Percentiles rank a stretch among this genome's conserved stretches.
Evolutionary conservation across 1,140 invertebrate genomes (phyloP).

Genomic region (Eumaeus atala): DNA sequence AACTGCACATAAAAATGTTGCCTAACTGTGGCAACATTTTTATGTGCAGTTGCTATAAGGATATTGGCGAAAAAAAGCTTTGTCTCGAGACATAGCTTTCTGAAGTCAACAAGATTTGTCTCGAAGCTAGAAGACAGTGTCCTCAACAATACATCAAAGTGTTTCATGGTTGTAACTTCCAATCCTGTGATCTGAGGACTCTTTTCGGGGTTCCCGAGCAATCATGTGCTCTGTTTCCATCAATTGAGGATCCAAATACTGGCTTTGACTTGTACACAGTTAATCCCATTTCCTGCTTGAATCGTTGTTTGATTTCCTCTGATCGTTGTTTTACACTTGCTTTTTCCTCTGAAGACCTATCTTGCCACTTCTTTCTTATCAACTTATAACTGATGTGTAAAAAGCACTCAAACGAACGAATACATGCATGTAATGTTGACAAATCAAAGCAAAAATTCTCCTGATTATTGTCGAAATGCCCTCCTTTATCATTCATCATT

Average conservation of each 20-base stretch:
- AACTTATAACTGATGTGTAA: conserved; percentile 24
- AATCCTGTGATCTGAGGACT: conserved; percentile 21
- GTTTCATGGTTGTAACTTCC: neutral
- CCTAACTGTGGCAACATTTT: too few relatives aligned
- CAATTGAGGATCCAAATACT: conserved; percentile 23
- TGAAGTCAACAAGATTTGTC: conserved; percentile 16
- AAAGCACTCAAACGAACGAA: conserved; percentile 15
- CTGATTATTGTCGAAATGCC: neutral
- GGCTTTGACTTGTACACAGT: conserved; percentile 40
- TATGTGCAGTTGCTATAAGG: too few relatives aligned
- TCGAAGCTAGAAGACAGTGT: conserved; percentile 15
- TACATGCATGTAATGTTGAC: conserved; percentile 20
- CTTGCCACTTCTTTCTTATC: conserved; percentile 28
- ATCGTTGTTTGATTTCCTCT: conserved; percentile 21
- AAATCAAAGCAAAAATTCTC: conserved; percentile 14
- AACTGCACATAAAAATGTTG: too few relatives aligned
- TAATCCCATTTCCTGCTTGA: conserved; percentile 28
- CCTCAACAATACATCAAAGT: neutral
- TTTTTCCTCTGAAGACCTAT: conserved; percentile 25
- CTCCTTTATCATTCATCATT: neutral
- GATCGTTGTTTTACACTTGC: conserved; percentile 18
- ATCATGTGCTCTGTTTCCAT: conserved; percentile 42
- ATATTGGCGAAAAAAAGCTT: too few relatives aligned
- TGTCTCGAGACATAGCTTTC: conserved; percentile 9
- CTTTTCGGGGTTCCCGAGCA: conserved; percentile 36